phyloP scores from a whole-genome alignment of 1,140 invertebrate species.

The Lucilia cuprina region DNA sequence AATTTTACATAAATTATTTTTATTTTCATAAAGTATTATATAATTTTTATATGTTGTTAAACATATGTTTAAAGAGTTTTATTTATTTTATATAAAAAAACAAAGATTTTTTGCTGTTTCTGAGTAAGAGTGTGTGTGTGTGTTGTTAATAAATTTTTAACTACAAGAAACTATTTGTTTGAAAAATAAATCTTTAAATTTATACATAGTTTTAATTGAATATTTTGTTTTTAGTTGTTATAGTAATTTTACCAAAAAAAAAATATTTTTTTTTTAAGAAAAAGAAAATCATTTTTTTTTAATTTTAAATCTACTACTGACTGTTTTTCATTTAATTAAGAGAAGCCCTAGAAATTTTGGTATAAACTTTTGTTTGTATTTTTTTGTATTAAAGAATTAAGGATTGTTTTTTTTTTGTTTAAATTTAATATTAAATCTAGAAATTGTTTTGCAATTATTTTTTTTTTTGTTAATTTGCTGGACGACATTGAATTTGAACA shows the following conservation, averaged over 20 bases:
- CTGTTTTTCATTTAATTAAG: neutral
- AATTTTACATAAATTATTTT: neutral
- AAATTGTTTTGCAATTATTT: constrained; percentile 29
- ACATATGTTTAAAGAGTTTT: neutral
- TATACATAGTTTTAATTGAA: neutral
- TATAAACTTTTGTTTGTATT: neutral
- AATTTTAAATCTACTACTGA: neutral
- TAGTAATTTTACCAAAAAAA: neutral
- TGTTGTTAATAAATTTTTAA: neutral
- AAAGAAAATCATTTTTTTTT: neutral
- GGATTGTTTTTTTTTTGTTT: constrained; percentile 16
- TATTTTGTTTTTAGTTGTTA: neutral
- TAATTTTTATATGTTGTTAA: neutral
- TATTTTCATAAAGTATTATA: no score
- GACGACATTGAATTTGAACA: constrained; percentile 41
- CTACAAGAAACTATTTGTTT: neutral
- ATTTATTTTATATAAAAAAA: neutral
- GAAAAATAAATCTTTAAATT: neutral
- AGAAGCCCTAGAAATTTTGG: constrained; percentile 18
- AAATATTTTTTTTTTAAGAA: neutral
- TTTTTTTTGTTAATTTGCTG: constrained; percentile 44
- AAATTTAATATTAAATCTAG: constrained; percentile 35
- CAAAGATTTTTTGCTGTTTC: neutral
- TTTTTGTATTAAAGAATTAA: neutral
- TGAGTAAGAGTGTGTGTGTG: neutral